Conservation (phyloP, 2,113 vertebrate species). For the Acrocephalus arundinaceus region DNA sequence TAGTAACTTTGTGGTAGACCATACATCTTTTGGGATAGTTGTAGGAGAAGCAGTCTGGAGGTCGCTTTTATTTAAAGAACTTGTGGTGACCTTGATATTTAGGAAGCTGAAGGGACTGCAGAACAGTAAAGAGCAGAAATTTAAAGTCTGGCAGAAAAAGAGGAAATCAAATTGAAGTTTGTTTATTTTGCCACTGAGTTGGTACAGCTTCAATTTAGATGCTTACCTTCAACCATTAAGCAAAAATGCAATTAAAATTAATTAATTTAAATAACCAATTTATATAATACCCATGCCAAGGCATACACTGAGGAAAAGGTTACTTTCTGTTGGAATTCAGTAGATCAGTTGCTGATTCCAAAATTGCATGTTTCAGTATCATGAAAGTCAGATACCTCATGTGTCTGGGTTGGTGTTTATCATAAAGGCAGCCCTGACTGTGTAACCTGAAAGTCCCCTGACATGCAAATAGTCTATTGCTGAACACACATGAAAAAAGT, state of each 20-base stretch:
- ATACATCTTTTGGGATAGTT: background rate
- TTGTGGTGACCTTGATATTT: background rate
- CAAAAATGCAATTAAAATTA: background rate
- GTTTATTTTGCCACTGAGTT: background rate
- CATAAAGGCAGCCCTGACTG: background rate
- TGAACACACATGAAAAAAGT: background rate
- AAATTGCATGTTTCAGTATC: background rate
- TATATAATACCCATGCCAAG: background rate
- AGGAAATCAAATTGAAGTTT: background rate
- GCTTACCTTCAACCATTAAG: background rate
- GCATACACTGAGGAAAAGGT: background rate
- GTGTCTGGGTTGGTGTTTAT: background rate
- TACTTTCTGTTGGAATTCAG: background rate
- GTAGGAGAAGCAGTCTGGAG: background rate
- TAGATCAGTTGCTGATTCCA: background rate
- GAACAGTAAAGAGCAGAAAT: background rate
- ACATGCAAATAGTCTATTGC: background rate
- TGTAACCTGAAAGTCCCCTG: background rate
- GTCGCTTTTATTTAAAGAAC: background rate
- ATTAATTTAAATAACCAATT: background rate
- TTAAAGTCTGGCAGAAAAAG: background rate
- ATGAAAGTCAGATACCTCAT: background rate
- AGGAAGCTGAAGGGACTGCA: background rate
- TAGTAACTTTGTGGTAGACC: background rate
- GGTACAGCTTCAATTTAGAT: background rate